These are phyloP conservation scores for Alcedo atthis DNA, from an alignment of 2,797 vertebrate species.

Conservation along the genomic window DNA sequence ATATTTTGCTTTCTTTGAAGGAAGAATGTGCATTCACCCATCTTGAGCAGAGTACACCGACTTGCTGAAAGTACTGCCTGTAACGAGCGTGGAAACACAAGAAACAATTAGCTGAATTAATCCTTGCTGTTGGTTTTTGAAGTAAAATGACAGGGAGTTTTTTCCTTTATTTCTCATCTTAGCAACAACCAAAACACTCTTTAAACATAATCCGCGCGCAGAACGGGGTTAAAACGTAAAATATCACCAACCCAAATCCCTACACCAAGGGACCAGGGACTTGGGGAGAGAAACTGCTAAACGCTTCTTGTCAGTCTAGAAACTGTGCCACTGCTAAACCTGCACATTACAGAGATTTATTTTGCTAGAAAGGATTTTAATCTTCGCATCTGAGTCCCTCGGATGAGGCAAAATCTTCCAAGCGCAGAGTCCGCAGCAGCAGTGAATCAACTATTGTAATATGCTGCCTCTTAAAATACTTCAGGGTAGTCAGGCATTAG, in stretches of 20 bases:
- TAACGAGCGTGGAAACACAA: neutral
- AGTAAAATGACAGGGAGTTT: neutral
- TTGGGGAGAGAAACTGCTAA: neutral
- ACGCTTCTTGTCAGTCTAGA: neutral
- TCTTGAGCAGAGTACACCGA: neutral
- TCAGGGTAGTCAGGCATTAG: constrained; percentile 79
- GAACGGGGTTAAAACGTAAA: constrained; percentile 8
- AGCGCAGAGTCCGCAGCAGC: constrained; percentile 23
- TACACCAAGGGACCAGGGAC: neutral
- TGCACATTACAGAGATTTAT: constrained; percentile 42
- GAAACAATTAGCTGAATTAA: constrained; percentile 1
- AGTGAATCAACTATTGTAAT: constrained; percentile 76
- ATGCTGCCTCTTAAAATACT: constrained; percentile 71
- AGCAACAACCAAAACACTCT: neutral
- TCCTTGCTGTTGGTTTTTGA: neutral
- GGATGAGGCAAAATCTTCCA: constrained; percentile 50
- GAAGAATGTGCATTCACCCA: neutral
- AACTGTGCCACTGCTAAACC: neutral
- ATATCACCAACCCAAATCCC: neutral
- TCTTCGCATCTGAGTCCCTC: constrained; percentile 51
- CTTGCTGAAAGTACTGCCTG: neutral
- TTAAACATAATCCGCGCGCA: neutral
- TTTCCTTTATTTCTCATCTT: neutral
- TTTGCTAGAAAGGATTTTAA: constrained; percentile 53
- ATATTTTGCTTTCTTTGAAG: constrained; percentile 17